Conservation (phyloP, 2,888 invertebrate genomes). For the Epirrita christyi region DNA sequence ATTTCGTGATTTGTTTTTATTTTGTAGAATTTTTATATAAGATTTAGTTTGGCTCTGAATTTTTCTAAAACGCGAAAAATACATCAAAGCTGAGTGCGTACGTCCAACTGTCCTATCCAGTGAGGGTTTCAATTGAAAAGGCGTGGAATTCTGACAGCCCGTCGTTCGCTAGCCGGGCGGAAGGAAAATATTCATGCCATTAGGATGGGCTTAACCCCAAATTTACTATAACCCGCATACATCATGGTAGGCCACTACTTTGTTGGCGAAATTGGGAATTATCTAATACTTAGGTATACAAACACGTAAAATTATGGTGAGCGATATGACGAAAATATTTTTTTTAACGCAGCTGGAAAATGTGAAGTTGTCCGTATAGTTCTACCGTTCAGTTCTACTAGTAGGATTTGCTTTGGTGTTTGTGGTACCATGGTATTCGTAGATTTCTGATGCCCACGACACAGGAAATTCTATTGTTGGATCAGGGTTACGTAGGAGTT, state of each 20-base stretch:
- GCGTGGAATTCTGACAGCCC: constrained; percentile 39
- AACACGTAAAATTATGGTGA: constrained; percentile 19
- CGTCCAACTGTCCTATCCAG: constrained; percentile 36
- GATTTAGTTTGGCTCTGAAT: neutral
- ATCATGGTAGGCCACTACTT: constrained; percentile 21
- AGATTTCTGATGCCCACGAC: too few species aligned
- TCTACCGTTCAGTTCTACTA: too few species aligned
- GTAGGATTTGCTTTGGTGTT: too few species aligned
- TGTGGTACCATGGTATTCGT: too few species aligned
- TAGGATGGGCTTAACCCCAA: constrained; percentile 40
- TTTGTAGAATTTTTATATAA: too few species aligned
- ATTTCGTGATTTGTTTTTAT: too few species aligned
- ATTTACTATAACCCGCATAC: constrained; percentile 30
- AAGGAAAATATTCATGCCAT: constrained; percentile 39
- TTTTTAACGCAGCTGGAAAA: too few species aligned
- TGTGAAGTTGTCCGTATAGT: too few species aligned
- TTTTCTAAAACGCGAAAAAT: constrained; percentile 1
- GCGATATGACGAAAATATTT: too few species aligned
- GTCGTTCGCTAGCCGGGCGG: constrained; percentile 31
- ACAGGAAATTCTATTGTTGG: too few species aligned
- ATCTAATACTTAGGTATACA: constrained; percentile 26
- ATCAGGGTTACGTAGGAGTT: too few species aligned
- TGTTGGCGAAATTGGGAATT: constrained; percentile 17
- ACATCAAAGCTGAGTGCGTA: constrained; percentile 11
- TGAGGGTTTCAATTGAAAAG: constrained; percentile 35